Conservation (phyloP, 2,888 invertebrate genomes). For the Spisula subtruncata region DNA sequence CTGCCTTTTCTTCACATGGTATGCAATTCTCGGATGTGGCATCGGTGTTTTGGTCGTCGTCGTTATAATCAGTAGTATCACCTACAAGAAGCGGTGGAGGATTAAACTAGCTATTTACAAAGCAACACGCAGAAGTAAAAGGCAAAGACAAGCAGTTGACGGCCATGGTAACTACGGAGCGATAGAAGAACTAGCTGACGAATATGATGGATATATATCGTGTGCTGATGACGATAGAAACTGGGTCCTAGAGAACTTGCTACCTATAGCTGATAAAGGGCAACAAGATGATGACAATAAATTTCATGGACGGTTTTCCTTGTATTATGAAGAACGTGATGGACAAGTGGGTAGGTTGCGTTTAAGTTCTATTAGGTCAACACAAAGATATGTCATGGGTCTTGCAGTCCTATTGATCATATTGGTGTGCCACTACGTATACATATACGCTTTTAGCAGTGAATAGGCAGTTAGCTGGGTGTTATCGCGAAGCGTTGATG, state of each 20-base stretch:
- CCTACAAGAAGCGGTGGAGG: slow-evolving; percentile 73
- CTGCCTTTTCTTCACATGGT: slow-evolving; percentile 72
- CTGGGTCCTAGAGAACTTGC: slow-evolving; percentile 74
- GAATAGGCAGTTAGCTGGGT: no score
- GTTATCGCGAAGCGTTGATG: no score
- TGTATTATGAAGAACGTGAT: slow-evolving; percentile 73
- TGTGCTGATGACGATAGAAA: slow-evolving; percentile 71
- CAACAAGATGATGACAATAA: slow-evolving; percentile 39
- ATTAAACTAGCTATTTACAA: slow-evolving; percentile 60
- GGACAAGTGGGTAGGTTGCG: slow-evolving; percentile 53
- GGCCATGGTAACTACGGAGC: slow-evolving; percentile 62
- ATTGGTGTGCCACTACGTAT: no score
- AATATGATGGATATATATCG: slow-evolving; percentile 71
- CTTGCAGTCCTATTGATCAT: no score
- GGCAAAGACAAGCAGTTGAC: slow-evolving; percentile 29
- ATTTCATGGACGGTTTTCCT: slow-evolving; percentile 73
- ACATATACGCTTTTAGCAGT: no score
- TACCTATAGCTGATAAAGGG: slow-evolving; percentile 74
- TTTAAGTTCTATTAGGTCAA: background rate
- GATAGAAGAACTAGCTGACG: slow-evolving; percentile 46
- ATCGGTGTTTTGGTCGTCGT: slow-evolving; percentile 58
- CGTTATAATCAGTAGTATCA: slow-evolving; percentile 36
- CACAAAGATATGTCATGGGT: no score
- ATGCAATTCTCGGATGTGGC: slow-evolving; percentile 62
- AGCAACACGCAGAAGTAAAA: slow-evolving; percentile 8